These are phyloP conservation scores for Neogobius melanostomus DNA, from an alignment of 2,113 vertebrate genomes.

Conservation along the genomic window DNA sequence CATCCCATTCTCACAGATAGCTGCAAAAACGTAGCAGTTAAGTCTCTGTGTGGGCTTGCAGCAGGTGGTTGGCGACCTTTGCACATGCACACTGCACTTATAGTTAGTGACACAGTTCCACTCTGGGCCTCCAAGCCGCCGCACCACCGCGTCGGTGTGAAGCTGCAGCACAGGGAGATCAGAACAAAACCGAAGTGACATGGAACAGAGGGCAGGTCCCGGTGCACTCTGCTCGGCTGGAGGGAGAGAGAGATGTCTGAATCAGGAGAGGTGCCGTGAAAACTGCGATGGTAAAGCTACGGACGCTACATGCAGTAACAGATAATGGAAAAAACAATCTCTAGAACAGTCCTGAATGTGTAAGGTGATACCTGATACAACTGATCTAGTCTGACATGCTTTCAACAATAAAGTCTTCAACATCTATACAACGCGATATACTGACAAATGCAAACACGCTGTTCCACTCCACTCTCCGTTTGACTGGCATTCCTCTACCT, in stretches of 20 bases:
- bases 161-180: constrained; percentile 45
- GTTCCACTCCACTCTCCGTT: not conserved
- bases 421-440: not conserved
- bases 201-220: constrained; percentile 61
- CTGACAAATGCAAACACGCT: constrained; percentile 1
- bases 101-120: not conserved
- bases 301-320: no score
- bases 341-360: no score
- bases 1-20: not conserved
- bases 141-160: constrained; percentile 19
- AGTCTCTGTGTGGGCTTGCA: constrained; percentile 20
- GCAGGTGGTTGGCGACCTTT: constrained; percentile 36
- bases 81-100: constrained; percentile 27
- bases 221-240: constrained; percentile 11
- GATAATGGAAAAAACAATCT: no score
- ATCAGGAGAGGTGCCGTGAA: constrained; percentile 43
- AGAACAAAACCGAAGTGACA: constrained; percentile 68
- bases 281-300: constrained; percentile 32
- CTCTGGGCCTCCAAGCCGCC: constrained; percentile 13
- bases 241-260: constrained; percentile 36
- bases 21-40: not conserved
- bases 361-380: no score
- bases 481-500: not conserved
- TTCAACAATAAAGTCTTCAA: not conserved
- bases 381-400: not conserved